Evolutionary conservation across 2,113 vertebrate species (phyloP), one percentile per base, ranked within the genome.

Genomic region (Hiodon alosoides): DNA sequence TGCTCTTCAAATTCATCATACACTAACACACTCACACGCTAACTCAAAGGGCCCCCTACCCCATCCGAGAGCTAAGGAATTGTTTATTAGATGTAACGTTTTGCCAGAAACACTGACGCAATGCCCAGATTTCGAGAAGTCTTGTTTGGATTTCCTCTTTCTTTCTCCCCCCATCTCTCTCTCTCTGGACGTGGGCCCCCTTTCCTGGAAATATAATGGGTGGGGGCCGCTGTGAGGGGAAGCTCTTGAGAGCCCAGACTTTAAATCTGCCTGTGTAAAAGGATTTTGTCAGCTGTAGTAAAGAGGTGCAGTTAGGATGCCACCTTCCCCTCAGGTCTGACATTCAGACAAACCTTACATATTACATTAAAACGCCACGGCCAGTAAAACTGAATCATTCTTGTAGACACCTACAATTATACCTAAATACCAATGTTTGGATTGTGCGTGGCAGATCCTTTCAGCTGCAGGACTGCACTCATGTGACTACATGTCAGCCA

Each of bases 161-260:
- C 60, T 31, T 11, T 65, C 13, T 5, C 71, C 58, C 71, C 47
- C 51, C 68, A 1, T 51, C 9, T 48, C 69, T 7, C 53, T 7
- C 55, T 10, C 51, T 46, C 72, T 64, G 72, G 60, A 73, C 62
- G 71, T 46, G 61, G 11, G 72, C 50, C 72, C 51, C 72, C 72
- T 73, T 73, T 73, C 61, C 72, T 61, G 61, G 61, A 73, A 73
- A 73, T 17, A 11, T 65, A 60, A 66, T 54, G 50, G 13, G 72
- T 31, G 46, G 61, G 72, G 65, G 61, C 72, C 11, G 61, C 52
- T 51, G 59, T 16, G 60, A 62, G 17, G 16, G 31, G 64, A 66
- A 47, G 46, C 64, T 31, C 64, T 48, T 46, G 62, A 8, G 62
- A 31, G 62, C 62, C 17, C 16, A 31, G 62, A 31, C 17, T 65